A percentile compares a stretch with the other conserved stretches of the same genome.
These are phyloP conservation scores for Melanotaenia pygmaea DNA, from an alignment of 2,797 vertebrate genomes.

Conservation along the genomic window DNA sequence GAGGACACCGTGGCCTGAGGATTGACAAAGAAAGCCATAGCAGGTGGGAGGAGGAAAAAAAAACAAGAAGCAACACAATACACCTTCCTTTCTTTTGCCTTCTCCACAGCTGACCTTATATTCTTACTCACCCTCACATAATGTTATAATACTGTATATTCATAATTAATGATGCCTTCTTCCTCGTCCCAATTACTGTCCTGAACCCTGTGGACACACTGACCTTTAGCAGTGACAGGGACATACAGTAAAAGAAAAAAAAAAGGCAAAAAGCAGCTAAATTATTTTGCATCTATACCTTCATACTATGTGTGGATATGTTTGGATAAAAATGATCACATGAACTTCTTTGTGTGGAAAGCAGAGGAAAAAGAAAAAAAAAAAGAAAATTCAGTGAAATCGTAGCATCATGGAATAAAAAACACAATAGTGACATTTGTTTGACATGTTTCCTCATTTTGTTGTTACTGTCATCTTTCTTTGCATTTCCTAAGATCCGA, in stretches of 20 bases:
- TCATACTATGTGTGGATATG: background rate
- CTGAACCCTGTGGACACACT: conserved; percentile 16
- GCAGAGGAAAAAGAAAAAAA: no score
- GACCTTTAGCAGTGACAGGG: conserved; percentile 38
- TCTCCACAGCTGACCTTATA: conserved; percentile 12
- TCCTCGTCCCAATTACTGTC: conserved; percentile 24
- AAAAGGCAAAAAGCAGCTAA: conserved; percentile 3
- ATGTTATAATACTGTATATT: conserved; percentile 23
- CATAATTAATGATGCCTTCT: conserved; percentile 47
- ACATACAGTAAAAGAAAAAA: background rate
- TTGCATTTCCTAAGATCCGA: no score
- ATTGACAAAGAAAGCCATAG: conserved; percentile 31
- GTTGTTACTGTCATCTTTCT: no score
- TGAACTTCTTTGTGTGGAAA: no score
- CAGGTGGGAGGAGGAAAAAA: conserved; percentile 27
- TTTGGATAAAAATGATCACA: background rate
- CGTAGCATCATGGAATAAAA: no score
- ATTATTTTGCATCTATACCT: background rate
- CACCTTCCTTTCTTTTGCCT: background rate
- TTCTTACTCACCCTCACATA: conserved; percentile 9
- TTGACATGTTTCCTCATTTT: no score
- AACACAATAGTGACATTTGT: no score
- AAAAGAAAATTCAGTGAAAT: no score
- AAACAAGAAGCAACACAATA: conserved; percentile 2
- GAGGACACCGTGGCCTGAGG: conserved; percentile 16